phyloP scores from a whole-genome alignment of 2,888 invertebrate species.

The Oscheius onirici region DNA sequence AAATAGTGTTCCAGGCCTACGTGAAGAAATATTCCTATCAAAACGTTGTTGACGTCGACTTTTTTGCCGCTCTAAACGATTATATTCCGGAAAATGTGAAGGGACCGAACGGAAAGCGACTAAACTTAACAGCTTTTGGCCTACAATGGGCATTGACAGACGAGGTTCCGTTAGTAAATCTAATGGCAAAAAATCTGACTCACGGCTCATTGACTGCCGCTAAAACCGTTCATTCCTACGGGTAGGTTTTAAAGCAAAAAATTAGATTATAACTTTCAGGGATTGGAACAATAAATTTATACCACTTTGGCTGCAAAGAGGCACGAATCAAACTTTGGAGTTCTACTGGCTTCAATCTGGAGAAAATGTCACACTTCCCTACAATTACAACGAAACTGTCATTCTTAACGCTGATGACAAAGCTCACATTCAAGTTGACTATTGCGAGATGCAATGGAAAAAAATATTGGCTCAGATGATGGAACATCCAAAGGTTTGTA shows the following conservation, averaged over 20 bases:
- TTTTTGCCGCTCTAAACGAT: neutral
- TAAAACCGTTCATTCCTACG: too few relatives aligned
- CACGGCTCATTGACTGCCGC: too few relatives aligned
- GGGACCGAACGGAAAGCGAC: neutral
- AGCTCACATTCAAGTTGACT: conserved; percentile 25
- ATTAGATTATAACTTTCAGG: too few relatives aligned
- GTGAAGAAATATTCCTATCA: neutral
- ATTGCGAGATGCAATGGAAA: neutral
- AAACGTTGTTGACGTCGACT: neutral
- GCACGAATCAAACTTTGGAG: conserved; percentile 60
- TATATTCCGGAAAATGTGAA: neutral
- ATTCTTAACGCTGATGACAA: conserved; percentile 33
- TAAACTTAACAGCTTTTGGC: neutral
- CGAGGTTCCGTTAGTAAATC: neutral
- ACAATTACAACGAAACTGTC: neutral
- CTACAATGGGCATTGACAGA: neutral
- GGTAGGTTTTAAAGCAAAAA: too few relatives aligned
- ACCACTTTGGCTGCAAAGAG: conserved; percentile 69
- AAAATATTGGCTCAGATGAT: too few relatives aligned
- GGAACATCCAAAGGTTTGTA: too few relatives aligned
- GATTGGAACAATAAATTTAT: too few relatives aligned
- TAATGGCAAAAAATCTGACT: too few relatives aligned
- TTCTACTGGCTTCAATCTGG: conserved; percentile 33
- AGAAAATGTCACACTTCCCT: conserved; percentile 42
- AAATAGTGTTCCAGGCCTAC: neutral